Evolutionary conservation across 2,113 vertebrate species (phyloP).

Genomic region (Mustela lutreola): DNA sequence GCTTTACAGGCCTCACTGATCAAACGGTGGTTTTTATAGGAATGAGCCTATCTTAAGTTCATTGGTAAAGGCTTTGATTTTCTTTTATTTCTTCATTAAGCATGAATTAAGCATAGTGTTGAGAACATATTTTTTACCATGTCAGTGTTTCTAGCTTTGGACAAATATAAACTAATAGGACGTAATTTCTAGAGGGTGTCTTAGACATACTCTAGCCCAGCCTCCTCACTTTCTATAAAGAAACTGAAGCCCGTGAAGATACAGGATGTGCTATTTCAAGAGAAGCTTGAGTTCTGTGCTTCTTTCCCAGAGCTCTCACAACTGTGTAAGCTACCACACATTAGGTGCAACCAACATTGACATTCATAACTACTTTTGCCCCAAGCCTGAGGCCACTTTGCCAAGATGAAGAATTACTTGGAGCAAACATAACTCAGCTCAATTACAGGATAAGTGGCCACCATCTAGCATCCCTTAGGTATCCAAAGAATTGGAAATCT

Average conservation of each 20-base stretch:
- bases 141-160: neutral
- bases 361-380: neutral
- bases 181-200: neutral
- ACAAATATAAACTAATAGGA: neutral
- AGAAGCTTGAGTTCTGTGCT: neutral
- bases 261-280: neutral
- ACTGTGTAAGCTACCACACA: rapidly evolving
- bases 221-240: neutral
- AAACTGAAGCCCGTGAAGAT: neutral
- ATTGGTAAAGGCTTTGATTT: neutral
- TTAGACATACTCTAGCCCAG: neutral
- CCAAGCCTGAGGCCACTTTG: neutral
- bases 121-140: neutral
- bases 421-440: neutral
- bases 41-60: neutral
- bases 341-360: neutral
- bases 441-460: too few relatives aligned
- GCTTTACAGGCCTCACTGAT: rapidly evolving
- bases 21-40: neutral
- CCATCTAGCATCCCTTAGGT: neutral
- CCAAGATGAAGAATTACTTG: neutral
- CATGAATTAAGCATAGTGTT: neutral
- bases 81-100: neutral
- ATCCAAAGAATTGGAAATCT: neutral
- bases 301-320: rapidly evolving